phyloP scores from a whole-genome alignment of 2,888 invertebrate genomes.

The Ophion slaviceki region DNA sequence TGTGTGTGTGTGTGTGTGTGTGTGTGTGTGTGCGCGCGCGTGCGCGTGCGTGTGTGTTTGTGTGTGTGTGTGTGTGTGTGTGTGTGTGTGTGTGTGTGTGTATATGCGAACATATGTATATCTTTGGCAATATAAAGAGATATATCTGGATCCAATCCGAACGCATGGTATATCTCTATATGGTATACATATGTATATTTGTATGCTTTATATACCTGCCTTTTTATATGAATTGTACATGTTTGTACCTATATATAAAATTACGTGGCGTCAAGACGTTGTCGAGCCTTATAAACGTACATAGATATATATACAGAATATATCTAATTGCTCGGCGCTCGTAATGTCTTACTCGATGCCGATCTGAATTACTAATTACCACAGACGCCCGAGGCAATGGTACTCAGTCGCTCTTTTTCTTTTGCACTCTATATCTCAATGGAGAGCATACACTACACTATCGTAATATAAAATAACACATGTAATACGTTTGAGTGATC shows the following conservation, averaged over 20 bases:
- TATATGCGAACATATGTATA: neutral
- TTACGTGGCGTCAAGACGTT: neutral
- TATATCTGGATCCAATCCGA: conserved; percentile 29
- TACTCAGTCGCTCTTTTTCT: conserved; percentile 50
- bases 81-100: too few relatives aligned
- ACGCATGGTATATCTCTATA: neutral
- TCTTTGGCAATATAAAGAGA: conserved; percentile 12
- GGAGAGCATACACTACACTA: neutral
- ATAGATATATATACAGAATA: conserved; percentile 39
- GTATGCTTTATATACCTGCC: conserved; percentile 1
- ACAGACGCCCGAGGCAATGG: conserved; percentile 61
- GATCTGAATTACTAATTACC: conserved; percentile 76
- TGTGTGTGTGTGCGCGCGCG: too few relatives aligned
- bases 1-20: too few relatives aligned
- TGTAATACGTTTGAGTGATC: conserved; percentile 33
- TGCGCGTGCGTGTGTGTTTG: too few relatives aligned
- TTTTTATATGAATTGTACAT: conserved; percentile 21
- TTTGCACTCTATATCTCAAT: conserved; percentile 16
- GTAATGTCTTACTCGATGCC: conserved; percentile 77
- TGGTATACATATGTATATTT: conserved; percentile 4
- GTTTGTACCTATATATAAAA: neutral
- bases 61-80: too few relatives aligned
- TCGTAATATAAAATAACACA: conserved; percentile 11
- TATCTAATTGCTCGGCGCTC: conserved; percentile 61
- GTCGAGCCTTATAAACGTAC: neutral